Evolutionary conservation across 2,888 invertebrate species (phyloP), one percentile per base, ranked within the genome.

Genomic region (Crossocerus cetratus): DNA sequence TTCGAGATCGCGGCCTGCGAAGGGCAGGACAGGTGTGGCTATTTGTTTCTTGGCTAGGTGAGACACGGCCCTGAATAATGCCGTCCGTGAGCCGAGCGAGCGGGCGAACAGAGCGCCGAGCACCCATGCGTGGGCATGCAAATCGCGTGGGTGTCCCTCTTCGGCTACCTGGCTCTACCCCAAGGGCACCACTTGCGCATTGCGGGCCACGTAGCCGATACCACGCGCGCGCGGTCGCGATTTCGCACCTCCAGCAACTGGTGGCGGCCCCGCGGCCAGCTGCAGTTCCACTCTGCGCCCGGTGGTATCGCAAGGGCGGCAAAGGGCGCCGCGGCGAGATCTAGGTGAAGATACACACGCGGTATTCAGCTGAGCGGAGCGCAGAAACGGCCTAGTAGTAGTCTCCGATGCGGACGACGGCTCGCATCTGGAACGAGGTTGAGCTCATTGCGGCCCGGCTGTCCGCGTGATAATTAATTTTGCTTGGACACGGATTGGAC

Each of bases 91-190:
- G 43, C 45, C 49, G 49, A 49, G 49, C 14, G 49, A 72, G 22
- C 21, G 22, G 14, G 16, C 16, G 5, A 59, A 43, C 32, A 16
- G 2, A 16, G 16, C 8, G 23, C 42, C 63, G 63, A 63, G 66
- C 77, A 63, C 69, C 67, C 65, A 72, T 66, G 77, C 79, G 75
- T 81, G 82, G 82, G 77, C 67, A 82, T 69, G 64, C 65, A 49
- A 58, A 65, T 64, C 67, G 83, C 80, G 84, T 84, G 80, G 81
- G 84, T 80, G 84, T 83, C 67, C 78, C 74, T 84, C 76, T 74
- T 72, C 73, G 72, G 76, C 78, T 84, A 82, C 84, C 84, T 84
- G 84, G 84, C 83, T 80, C 78, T 81, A 77, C 73, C 83, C 81
- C 84, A 84, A 85, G 84, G 84, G 82, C 82, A 83, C 60, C 55